These are phyloP conservation scores for Pardosa pseudoannulata DNA, from an alignment of 2,888 invertebrate genomes.

Conservation along the genomic window DNA sequence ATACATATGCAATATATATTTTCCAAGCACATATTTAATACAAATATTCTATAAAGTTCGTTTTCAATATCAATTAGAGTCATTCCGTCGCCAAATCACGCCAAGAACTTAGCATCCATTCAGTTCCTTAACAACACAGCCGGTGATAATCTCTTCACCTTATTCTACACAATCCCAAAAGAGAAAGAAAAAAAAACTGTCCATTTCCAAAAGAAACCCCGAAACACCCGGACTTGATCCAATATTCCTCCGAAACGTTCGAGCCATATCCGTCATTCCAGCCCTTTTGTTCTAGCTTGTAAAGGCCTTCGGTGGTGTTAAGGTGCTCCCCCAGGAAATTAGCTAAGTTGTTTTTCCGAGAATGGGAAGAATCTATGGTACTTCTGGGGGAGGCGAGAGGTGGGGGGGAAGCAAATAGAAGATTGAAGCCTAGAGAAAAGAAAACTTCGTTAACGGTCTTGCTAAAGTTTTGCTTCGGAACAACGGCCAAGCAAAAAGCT, in stretches of 20 bases:
- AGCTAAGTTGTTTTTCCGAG: constrained; percentile 67
- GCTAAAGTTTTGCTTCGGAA: constrained; percentile 35
- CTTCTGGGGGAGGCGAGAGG: constrained; percentile 27
- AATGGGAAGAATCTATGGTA: constrained; percentile 39
- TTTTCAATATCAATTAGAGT: too few species aligned
- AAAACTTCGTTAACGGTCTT: constrained; percentile 62
- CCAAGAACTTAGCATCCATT: too few species aligned
- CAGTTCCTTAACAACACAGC: too few species aligned
- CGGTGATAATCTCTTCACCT: too few species aligned
- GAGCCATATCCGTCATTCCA: not conserved
- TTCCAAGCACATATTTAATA: too few species aligned
- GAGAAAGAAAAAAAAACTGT: too few species aligned
- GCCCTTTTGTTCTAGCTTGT: constrained; percentile 40
- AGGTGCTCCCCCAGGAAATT: constrained; percentile 65
- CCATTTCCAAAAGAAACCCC: too few species aligned
- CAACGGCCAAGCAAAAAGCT: constrained; percentile 1
- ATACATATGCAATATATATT: too few species aligned
- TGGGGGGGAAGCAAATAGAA: not conserved
- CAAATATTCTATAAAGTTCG: too few species aligned
- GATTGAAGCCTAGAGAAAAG: constrained; percentile 18
- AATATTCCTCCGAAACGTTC: constrained; percentile 9
- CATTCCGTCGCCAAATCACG: too few species aligned
- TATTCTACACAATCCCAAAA: too few species aligned
- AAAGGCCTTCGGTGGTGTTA: constrained; percentile 19
- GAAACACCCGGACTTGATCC: constrained; percentile 32